Conservation (phyloP, 2,113 vertebrate species). For the Macrotus californicus region DNA sequence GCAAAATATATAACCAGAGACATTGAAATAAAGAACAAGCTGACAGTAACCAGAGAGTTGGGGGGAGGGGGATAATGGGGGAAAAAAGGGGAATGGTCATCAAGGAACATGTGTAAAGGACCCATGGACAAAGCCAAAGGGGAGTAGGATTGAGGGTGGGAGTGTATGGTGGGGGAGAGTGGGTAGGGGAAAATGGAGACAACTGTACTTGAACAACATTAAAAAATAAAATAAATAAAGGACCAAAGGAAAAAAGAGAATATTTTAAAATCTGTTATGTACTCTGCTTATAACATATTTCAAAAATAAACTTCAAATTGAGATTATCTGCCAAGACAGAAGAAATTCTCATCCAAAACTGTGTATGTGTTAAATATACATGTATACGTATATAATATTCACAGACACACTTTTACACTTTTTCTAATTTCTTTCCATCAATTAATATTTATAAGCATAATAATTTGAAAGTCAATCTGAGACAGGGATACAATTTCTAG, state of each 20-base stretch:
- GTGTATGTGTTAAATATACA: constrained; percentile 28
- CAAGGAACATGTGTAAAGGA: no score
- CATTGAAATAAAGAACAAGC: no score
- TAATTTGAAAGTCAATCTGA: constrained; percentile 69
- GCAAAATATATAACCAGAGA: no score
- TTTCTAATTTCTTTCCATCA: constrained; percentile 50
- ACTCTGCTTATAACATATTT: constrained; percentile 21
- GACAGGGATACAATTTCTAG: constrained; percentile 46
- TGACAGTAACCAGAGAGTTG: no score
- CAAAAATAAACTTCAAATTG: neutral
- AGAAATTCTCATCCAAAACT: constrained; percentile 46
- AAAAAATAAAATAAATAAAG: no score
- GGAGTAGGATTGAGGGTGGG: no score
- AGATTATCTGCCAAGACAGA: constrained; percentile 52
- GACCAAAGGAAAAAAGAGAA: neutral
- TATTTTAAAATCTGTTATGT: neutral
- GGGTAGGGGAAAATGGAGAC: no score
- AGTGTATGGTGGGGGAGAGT: no score
- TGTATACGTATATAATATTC: constrained; percentile 47
- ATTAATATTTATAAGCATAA: constrained; percentile 75
- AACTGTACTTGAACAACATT: no score
- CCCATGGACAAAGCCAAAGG: no score
- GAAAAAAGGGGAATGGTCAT: no score
- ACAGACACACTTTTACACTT: constrained; percentile 40
- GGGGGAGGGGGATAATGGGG: no score